Evolutionary conservation across 1,140 invertebrate species (phyloP), one percentile per base, ranked within the genome.

Genomic region (Stegodyphus dumicola): DNA sequence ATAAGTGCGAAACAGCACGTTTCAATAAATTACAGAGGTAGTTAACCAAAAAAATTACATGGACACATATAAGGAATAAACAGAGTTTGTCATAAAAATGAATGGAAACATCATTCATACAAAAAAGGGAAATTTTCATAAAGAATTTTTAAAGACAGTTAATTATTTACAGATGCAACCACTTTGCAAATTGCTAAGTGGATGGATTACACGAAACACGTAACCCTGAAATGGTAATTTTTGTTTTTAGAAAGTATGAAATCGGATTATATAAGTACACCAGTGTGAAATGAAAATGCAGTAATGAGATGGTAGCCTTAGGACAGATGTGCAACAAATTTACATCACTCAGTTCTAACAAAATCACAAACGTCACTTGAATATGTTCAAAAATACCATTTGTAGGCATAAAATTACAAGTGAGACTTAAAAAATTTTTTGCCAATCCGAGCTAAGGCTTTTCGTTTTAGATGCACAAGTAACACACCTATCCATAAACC

Each of bases 401-500:
- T 75, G 2, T 13, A 75, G 52, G 49, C 13, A 60, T 75, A 75
- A 75, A 75, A 75, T 56, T 53, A 75, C 48, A 54, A 77, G 48
- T 65, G 54, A 51, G n/a, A 65, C 33, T 18, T 60, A 1, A 15
- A 15, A 60, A 9, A 51, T 65, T 53, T 64, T 52, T 85, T 71
- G 66, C 75, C 66, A n/a, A 33, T 73, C 84, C 73, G 76, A 85
- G 53, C 33, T 65, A 51, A 85, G 84, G 56, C 71, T 53, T 33
- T 33, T 33, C 2, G 11, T 13, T 69, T 79, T n/a, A 73, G 79
- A 81, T 73, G 79, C 74, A 85, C 75, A 77, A 70, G 18, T 86
- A 86, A 86, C 77, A 86, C 75, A 86, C 85, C 77, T 86, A 86
- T 67, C 85, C 85, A 86, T 75, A 86, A 76, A 86, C 71, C 85